Base-by-base conservation (phyloP, 2,888 invertebrate genomes). In the Ichneumon xanthorius region DNA sequence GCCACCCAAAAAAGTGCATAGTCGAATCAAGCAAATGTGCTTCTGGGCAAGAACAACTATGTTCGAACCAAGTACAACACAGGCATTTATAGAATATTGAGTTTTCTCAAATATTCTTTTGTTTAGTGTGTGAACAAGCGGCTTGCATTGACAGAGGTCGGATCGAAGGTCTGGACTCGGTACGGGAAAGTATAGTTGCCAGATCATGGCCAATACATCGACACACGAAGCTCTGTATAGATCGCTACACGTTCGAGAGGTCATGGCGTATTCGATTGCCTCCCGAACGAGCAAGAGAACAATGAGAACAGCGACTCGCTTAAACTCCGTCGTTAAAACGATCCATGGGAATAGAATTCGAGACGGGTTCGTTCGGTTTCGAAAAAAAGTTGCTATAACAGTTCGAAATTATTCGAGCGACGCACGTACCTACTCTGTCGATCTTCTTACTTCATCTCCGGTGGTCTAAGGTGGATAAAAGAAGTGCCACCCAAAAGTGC, bases 281-380 rank as follows among this genome's bases (percentile, higher is more conserved):
- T 65, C 65, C 53, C 22, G 50, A 76, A 67, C 9, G 65, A 67
- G 50, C 65, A 53, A 33, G 65, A 65, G 50, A 33, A 53, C 76
- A 33, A 65, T 48, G 53, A 76, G 30, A 33, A 33, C 63, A 33
- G 67, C 33, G 63, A 48, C 75, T 19, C 14, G 6, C 53, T 3
- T 33, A n/a, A n/a, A 16, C 53, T 65, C 33, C 26, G 16, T 33
- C 76, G 65, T 67, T 67, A 37, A 53, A 76, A 67, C 65, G 76
- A 65, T 67, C 40, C 81, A 89, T 89, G 86, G 85, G 82, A 76
- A 89, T 88, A 88, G 89, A 90, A 89, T 88, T 87, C 88, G 87
- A 89, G 86, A 80, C 86, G 87, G 86, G 80, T 80, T 58, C 48
- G 75, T 75, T 73, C 84, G 86, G 67, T 65, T 77, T 65, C 63